phyloP scores from a whole-genome alignment of 2,888 invertebrate genomes.

The Aradus depressus region DNA sequence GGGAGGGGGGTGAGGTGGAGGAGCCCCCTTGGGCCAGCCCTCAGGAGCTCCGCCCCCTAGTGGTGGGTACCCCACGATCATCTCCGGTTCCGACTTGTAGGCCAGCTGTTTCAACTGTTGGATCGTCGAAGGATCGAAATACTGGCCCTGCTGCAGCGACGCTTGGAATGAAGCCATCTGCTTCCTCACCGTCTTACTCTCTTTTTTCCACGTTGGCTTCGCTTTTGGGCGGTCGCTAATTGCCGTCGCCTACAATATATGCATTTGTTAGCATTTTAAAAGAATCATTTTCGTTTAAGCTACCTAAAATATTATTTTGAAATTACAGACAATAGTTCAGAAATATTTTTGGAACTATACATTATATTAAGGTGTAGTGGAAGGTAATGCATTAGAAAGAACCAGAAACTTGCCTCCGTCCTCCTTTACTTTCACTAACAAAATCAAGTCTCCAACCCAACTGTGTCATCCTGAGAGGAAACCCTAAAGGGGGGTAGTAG shows the following conservation, averaged over 20 bases:
- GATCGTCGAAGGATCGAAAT: constrained; percentile 22
- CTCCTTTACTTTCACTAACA: too few species aligned
- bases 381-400: too few species aligned
- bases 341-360: too few species aligned
- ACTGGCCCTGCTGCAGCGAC: constrained; percentile 36
- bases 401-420: too few species aligned
- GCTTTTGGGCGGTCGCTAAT: constrained; percentile 76
- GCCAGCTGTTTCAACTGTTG: constrained; percentile 20
- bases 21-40: constrained; percentile 8
- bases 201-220: constrained; percentile 69
- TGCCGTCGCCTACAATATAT: constrained; percentile 50
- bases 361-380: too few species aligned
- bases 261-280: too few species aligned
- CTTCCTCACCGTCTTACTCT: constrained; percentile 60
- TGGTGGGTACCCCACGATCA: constrained; percentile 10
- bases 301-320: too few species aligned
- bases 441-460: too few species aligned
- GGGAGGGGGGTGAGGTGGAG: background rate
- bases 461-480: too few species aligned
- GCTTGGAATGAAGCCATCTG: constrained; percentile 27
- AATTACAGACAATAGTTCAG: too few species aligned
- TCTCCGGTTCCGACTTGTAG: constrained; percentile 17
- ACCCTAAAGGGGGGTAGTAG: too few species aligned
- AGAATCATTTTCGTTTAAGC: too few species aligned
- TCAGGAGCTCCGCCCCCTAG: background rate